Base-by-base conservation (phyloP, 2,113 vertebrate genomes). In the Hiodon tergisus region DNA sequence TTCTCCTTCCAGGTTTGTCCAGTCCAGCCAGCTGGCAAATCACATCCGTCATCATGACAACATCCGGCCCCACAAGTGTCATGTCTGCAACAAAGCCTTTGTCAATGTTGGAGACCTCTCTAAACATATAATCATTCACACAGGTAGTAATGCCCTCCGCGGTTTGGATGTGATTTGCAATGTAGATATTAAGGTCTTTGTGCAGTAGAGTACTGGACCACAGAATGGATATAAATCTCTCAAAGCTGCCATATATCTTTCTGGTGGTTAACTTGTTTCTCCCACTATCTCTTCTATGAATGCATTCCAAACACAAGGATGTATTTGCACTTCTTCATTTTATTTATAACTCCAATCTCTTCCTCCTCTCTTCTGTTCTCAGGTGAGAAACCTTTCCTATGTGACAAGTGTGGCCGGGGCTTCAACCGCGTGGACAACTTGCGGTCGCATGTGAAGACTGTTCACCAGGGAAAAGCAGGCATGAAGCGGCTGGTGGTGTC, bases 21-120 rank as follows among this genome's bases (percentile, higher is more conserved):
- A 99, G 81, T 99, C 97, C 3, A 99, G 97, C 86, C 97, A 99
- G 72, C 76, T 99, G 83, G 97, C 96, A 85, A 99, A 99, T 87
- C 97, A 99, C 89, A 98, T 99, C 69, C 96, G 97, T 2, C 97
- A 99, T 82, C 97, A 99, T 0, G 97, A 99, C 82, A 99, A 99
- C 16, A 96, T 99, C 84, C 94, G 97, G 0, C 97, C 97, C 0
- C 97, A 99, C 86, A 96, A 95, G 69, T 99, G 97, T 88, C 95
- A 92, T 0, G 92, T 96, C 81, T 99, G 97, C 81, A 94, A 89
- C 90, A 99, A 99, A 80, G 96, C 97, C 5, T 99, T 99, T 0
- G 97, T 99, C 82, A 99, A 98, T 0, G 95, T 98, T 63, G 97
- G 97, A 0, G 97, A 99, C 79, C 92, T 99, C 70, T 97, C 97